Evolutionary conservation across 2,888 invertebrate species (phyloP), one percentile per base, ranked within the genome.

Genomic region (Serrognathus titanus): DNA sequence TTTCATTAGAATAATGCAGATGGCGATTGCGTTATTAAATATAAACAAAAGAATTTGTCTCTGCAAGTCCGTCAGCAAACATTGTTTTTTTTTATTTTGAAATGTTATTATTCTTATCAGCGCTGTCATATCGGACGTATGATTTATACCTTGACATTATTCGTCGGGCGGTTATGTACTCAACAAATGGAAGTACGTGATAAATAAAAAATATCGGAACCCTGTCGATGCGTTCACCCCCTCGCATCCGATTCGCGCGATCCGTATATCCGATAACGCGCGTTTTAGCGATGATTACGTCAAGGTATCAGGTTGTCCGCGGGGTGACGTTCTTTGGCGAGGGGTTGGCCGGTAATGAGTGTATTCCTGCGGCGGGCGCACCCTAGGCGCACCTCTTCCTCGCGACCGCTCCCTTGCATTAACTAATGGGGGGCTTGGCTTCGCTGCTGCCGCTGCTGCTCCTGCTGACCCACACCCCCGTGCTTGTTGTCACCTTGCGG

Each of bases 401-500:
- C 58, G 59, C 63, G 63, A 62, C 67, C 69, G 67, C 68, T 69
- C 59, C 67, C 66, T 63, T 62, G 60, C 69, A 71, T 71, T 71
- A 70, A 64, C 68, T 70, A 71, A 70, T 71, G 67, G 69, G 63
- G 68, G 70, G 71, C 70, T 68, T 67, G 70, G 71, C 69, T 43
- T 16, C 10, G 7, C 16, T 20, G 7, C 13, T 31, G 16, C 16
- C 2, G 24, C 24, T 31, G 24, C 24, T 31, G 24, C 24, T 31
- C 24, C 24, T 31, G 24, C 24, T 31, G 24, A 31, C 24, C 24
- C 24, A 31, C 24, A 31, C 24, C 24, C 24, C 24, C 24, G 24
- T 31, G 7, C 24, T 31, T 31, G 24, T 31, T 7, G 24, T 31
- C 24, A 31, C 24, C 24, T 31, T 31, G 24, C 24, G 24, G 24